phyloP scores from a whole-genome alignment of 2,888 invertebrate genomes.

The Eilema griseolum region DNA sequence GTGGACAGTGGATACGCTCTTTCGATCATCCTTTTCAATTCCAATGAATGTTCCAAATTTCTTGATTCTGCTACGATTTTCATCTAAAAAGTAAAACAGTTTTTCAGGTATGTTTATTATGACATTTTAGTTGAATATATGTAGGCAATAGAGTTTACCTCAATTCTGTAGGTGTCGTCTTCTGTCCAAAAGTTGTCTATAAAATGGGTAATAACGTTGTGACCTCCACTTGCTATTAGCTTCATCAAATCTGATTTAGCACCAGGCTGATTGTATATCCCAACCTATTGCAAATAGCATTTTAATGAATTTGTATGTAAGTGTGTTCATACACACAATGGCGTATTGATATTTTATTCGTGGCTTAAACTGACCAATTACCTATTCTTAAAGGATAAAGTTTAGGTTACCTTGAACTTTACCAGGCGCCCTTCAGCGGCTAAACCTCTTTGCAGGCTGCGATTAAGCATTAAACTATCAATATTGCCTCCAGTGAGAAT shows the following conservation, averaged over 20 bases:
- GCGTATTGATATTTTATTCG: background rate
- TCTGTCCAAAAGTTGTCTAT: slow-evolving; percentile 97
- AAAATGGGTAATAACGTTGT: slow-evolving; percentile 95
- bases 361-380: too few relatives aligned
- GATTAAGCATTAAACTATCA: slow-evolving; percentile 93
- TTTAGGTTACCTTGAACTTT: slow-evolving; percentile 70
- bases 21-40: slow-evolving; percentile 74
- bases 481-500: slow-evolving; percentile 95
- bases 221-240: slow-evolving; percentile 90
- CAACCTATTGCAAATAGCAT: slow-evolving; percentile 58
- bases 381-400: too few relatives aligned
- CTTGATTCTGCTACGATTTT: slow-evolving; percentile 94
- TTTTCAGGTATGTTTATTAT: background rate
- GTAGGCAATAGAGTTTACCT: slow-evolving; percentile 56
- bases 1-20: slow-evolving; percentile 65
- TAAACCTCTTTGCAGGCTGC: slow-evolving; percentile 94
- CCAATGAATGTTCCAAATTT: slow-evolving; percentile 90
- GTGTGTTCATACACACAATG: background rate
- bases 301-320: too few relatives aligned
- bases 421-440: slow-evolving; percentile 93
- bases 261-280: slow-evolving; percentile 74
- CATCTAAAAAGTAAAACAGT: slow-evolving; percentile 84
- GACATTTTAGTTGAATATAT: background rate
- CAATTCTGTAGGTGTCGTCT: slow-evolving; percentile 90
- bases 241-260: slow-evolving; percentile 91